A percentile compares a stretch with the other conserved stretches of the same genome.
phyloP scores from a whole-genome alignment of 2,113 vertebrate species.

The Microtus pennsylvanicus region DNA sequence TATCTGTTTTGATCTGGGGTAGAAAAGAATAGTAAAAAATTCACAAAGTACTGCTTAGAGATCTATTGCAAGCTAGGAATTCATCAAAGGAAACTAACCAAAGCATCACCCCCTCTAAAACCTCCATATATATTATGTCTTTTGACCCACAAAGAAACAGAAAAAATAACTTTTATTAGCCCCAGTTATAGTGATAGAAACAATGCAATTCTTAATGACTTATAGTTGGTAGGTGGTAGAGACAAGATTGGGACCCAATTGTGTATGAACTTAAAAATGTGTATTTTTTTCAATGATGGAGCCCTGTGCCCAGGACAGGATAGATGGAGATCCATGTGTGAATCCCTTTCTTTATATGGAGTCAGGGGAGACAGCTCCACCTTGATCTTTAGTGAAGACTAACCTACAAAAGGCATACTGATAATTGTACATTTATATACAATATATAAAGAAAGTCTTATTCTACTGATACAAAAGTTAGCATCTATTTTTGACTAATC shows the following conservation, averaged over 20 bases:
- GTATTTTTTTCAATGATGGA: background rate
- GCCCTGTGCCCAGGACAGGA: background rate
- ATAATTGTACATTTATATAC: conserved; percentile 25
- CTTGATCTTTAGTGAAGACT: background rate
- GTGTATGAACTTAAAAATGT: conserved; percentile 12
- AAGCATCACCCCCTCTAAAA: background rate
- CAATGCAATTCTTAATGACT: background rate
- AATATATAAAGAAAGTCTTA: background rate
- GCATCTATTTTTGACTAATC: background rate
- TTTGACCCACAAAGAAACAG: background rate
- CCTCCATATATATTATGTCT: background rate
- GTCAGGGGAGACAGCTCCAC: background rate
- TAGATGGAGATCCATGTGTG: background rate
- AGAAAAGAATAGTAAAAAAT: background rate
- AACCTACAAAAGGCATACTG: background rate
- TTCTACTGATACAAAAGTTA: background rate
- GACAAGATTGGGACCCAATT: conserved; percentile 11
- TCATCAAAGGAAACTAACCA: background rate
- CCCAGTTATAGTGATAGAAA: background rate
- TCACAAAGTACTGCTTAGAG: background rate
- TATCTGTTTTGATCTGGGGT: background rate
- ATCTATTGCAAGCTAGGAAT: background rate
- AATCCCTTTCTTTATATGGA: background rate
- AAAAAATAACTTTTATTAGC: background rate
- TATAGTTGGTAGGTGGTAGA: background rate